Conservation (phyloP, 2,888 invertebrate genomes). For the Pharmacophagus antenor region DNA sequence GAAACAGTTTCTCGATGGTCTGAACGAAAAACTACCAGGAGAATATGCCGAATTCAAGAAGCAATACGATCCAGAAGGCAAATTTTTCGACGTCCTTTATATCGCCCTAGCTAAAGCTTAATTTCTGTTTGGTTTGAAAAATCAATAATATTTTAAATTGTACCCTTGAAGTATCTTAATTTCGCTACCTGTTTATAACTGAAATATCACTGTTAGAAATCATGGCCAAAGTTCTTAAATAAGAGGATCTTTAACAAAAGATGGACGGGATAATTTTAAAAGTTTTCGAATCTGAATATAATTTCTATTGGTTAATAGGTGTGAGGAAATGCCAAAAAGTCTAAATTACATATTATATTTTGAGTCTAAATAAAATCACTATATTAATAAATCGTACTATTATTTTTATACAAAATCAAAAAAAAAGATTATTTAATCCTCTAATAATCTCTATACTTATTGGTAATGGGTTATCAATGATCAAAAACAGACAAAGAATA, state of each 20-base stretch:
- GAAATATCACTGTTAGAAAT: background rate
- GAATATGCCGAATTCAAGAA: constrained; percentile 68
- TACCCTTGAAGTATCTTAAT: background rate
- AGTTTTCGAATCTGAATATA: too few species aligned
- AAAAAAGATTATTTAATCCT: too few species aligned
- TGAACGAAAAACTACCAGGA: constrained; percentile 76
- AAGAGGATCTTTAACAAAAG: background rate
- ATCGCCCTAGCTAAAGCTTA: constrained; percentile 44
- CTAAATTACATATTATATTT: too few species aligned
- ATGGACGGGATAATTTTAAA: too few species aligned
- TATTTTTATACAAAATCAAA: too few species aligned
- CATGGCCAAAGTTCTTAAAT: background rate
- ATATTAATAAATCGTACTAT: too few species aligned
- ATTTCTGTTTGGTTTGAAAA: background rate
- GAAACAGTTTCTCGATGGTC: constrained; percentile 29
- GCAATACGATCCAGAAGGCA: constrained; percentile 81
- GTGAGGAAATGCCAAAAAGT: too few species aligned
- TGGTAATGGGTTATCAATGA: background rate
- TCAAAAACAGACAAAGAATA: too few species aligned
- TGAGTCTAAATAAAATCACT: too few species aligned
- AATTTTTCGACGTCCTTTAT: constrained; percentile 76
- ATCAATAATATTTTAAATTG: background rate
- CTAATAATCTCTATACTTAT: too few species aligned
- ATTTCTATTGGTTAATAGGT: too few species aligned
- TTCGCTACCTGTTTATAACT: background rate